These are phyloP conservation scores for Lophochroa leadbeateri DNA, from an alignment of 2,113 vertebrate species.

Conservation along the genomic window DNA sequence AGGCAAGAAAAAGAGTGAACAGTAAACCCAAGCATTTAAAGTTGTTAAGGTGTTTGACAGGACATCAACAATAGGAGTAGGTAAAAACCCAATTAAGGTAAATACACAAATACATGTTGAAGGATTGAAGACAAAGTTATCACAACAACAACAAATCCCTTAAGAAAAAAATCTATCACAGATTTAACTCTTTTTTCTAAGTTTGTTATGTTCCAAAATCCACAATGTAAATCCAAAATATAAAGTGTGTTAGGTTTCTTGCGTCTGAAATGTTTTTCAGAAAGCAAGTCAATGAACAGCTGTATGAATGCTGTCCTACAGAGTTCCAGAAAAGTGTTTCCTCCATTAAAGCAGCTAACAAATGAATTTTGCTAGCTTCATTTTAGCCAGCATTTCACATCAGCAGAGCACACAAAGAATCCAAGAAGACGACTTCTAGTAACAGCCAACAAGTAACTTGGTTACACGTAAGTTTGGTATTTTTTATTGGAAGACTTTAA, in stretches of 20 bases:
- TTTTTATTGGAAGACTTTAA: not conserved
- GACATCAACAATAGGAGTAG: not conserved
- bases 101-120: not conserved
- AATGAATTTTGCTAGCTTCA: not conserved
- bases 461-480: rapidly evolving
- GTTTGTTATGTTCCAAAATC: not conserved
- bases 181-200: not conserved
- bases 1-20: not conserved
- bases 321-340: not conserved
- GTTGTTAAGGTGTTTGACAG: not conserved
- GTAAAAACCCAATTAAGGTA: not conserved
- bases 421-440: rapidly evolving
- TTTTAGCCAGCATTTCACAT: not conserved
- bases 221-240: not conserved
- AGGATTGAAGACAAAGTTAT: not conserved
- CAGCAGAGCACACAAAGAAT: not conserved
- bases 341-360: not conserved
- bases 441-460: not conserved
- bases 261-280: not conserved
- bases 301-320: not conserved
- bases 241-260: not conserved
- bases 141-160: not conserved
- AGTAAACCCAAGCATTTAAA: not conserved
- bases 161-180: not conserved
- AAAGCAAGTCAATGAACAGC: not conserved